These are phyloP conservation scores for Falco punctatus DNA, from an alignment of 2,113 vertebrate genomes.

Conservation along the genomic window DNA sequence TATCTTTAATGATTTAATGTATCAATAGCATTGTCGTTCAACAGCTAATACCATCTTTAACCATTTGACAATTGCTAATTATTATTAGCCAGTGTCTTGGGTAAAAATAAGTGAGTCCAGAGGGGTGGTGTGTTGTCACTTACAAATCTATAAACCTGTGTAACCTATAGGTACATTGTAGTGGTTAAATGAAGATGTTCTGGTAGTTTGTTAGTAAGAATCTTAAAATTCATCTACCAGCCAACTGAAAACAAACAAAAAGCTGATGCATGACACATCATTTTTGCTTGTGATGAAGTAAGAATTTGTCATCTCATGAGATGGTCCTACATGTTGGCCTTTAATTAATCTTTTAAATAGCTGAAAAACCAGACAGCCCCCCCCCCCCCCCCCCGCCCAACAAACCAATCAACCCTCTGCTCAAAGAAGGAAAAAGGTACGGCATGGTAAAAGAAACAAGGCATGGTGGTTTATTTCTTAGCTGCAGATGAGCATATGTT, in stretches of 20 bases:
- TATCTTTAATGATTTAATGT: background rate
- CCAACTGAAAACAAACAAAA: background rate
- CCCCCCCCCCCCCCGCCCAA: too few species aligned
- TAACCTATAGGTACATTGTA: accelerated
- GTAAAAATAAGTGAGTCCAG: background rate
- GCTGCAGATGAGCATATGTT: too few species aligned
- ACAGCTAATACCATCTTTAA: background rate
- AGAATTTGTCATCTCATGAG: background rate
- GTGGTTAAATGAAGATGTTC: background rate
- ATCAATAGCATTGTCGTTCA: background rate
- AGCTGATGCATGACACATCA: background rate
- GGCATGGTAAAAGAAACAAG: background rate
- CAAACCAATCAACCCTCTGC: accelerated
- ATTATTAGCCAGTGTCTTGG: background rate
- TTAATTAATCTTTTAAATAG: background rate
- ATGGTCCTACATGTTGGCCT: background rate
- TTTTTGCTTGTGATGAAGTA: background rate
- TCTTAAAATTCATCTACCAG: background rate
- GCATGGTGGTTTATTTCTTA: background rate
- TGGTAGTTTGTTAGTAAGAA: background rate
- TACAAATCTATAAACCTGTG: accelerated
- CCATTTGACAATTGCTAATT: background rate
- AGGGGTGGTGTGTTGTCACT: background rate
- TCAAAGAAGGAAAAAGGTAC: background rate
- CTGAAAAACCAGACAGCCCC: background rate